These are phyloP conservation scores for Lasioglossum lativentre DNA, from an alignment of 2,888 invertebrate genomes.

Conservation along the genomic window DNA sequence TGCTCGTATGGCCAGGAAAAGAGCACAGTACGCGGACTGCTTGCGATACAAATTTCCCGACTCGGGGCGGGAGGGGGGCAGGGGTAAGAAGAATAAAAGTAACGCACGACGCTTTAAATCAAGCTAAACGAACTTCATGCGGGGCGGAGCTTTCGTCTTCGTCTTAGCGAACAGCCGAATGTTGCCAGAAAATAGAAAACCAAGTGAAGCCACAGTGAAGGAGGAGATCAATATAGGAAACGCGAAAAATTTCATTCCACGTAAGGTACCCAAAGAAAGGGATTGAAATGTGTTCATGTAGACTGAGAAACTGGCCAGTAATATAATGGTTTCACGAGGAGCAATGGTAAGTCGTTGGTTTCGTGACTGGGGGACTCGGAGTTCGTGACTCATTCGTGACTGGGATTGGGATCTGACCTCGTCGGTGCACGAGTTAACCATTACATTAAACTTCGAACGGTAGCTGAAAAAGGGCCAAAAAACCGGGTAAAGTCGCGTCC, in stretches of 20 bases:
- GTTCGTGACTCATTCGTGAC: slow-evolving; percentile 77
- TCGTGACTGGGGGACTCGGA: slow-evolving; percentile 73
- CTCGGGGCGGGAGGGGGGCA: background rate
- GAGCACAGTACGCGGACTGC: slow-evolving; percentile 15
- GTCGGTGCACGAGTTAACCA: slow-evolving; percentile 77
- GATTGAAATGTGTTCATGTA: background rate
- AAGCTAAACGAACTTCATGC: slow-evolving; percentile 46
- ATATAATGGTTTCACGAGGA: slow-evolving; percentile 52
- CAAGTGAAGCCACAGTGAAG: background rate
- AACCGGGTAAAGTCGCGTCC: slow-evolving; percentile 45
- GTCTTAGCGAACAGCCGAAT: slow-evolving; percentile 35
- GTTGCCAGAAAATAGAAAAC: background rate
- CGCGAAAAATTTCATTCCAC: background rate
- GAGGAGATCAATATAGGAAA: slow-evolving; percentile 12
- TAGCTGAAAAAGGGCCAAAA: slow-evolving; percentile 68
- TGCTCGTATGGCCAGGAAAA: background rate
- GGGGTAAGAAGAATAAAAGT: slow-evolving; percentile 33
- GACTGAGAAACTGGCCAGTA: background rate
- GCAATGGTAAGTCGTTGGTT: slow-evolving; percentile 56
- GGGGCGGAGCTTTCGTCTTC: slow-evolving; percentile 11
- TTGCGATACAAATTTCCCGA: slow-evolving; percentile 33
- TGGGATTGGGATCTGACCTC: slow-evolving; percentile 80
- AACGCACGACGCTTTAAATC: slow-evolving; percentile 50
- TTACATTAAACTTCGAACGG: slow-evolving; percentile 76
- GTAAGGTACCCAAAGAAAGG: background rate